Percentiles rank a stretch among this genome's conserved stretches.
These are phyloP conservation scores for Sympetrum striolatum DNA, from an alignment of 2,888 invertebrate species.

Conservation along the genomic window DNA sequence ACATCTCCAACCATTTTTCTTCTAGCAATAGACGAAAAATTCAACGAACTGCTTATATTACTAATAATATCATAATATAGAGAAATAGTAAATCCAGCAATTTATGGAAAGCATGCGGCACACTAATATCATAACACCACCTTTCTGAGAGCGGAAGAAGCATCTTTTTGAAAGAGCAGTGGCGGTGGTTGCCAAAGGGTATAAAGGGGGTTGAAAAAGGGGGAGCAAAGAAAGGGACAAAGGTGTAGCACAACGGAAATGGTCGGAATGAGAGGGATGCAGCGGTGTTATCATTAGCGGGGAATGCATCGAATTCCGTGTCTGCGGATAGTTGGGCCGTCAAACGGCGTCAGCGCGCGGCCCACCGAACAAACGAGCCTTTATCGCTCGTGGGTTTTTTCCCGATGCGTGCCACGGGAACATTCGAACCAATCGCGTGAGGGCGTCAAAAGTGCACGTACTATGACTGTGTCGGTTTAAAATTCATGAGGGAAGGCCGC, in stretches of 20 bases:
- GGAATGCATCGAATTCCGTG: neutral
- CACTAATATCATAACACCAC: no score
- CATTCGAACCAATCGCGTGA: neutral
- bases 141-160: no score
- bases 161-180: no score
- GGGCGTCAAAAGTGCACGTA: constrained; percentile 17
- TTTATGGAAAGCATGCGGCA: no score
- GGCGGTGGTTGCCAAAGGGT: neutral
- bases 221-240: neutral
- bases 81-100: no score
- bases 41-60: no score
- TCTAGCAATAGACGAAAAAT: no score
- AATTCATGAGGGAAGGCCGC: neutral
- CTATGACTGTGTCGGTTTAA: neutral
- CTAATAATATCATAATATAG: no score
- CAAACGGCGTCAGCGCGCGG: neutral
- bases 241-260: neutral
- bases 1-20: no score
- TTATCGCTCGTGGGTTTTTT: neutral
- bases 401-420: neutral
- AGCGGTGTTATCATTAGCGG: neutral
- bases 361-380: neutral
- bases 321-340: neutral
- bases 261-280: neutral
- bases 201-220: neutral